phyloP scores from a whole-genome alignment of 2,113 vertebrate genomes.

The Sapayoa aenigma region DNA sequence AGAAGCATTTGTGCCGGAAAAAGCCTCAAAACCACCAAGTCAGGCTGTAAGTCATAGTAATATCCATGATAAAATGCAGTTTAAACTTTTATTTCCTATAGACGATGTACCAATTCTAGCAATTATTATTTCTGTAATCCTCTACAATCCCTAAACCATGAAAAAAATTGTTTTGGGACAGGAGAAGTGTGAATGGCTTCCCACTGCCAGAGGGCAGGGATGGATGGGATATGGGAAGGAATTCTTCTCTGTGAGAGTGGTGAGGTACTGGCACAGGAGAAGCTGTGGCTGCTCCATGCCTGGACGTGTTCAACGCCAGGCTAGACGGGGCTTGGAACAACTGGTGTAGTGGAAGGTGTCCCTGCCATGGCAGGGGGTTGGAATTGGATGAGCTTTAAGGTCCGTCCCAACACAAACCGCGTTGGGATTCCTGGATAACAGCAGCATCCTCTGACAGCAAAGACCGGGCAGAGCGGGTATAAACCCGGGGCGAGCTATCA shows the following conservation, averaged over 20 bases:
- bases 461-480: neutral
- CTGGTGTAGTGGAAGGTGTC: neutral
- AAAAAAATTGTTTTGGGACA: neutral
- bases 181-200: neutral
- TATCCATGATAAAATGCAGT: neutral
- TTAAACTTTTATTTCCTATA: neutral
- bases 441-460: neutral
- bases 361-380: neutral
- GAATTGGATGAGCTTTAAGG: rapidly evolving
- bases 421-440: neutral
- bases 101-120: rapidly evolving
- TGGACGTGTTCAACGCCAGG: neutral
- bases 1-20: neutral
- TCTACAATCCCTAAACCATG: neutral
- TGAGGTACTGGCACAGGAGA: rapidly evolving
- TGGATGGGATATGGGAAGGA: neutral
- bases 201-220: rapidly evolving
- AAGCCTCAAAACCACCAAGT: neutral
- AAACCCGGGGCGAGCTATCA: neutral
- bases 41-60: neutral
- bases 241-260: neutral
- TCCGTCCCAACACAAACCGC: neutral
- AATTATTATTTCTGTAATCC: neutral
- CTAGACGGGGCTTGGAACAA: rapidly evolving
- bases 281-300: neutral